Evolutionary conservation across 2,113 vertebrate species (phyloP).

Genomic region (Gallinago paraguaiae): DNA sequence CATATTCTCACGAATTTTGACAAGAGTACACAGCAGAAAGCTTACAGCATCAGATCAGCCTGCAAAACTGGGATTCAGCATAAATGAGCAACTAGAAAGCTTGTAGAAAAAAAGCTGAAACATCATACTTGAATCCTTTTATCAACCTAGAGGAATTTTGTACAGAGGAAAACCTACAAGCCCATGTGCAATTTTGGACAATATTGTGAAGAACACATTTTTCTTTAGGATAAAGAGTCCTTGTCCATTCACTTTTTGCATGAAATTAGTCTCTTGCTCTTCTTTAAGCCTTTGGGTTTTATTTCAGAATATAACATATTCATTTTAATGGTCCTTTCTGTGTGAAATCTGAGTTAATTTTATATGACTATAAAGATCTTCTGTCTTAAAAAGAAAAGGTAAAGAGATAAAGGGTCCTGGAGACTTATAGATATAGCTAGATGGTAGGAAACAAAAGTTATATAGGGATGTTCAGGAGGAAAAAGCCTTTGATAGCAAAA

Average conservation of each 20-base stretch:
- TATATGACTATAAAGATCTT: neutral
- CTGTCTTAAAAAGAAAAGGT: neutral
- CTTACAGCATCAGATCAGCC: neutral
- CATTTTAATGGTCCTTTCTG: neutral
- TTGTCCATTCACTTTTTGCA: neutral
- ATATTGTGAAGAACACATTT: neutral
- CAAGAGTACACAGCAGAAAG: neutral
- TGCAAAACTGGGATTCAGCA: neutral
- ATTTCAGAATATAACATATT: neutral
- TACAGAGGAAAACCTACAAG: neutral
- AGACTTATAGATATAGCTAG: neutral
- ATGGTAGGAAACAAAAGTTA: neutral
- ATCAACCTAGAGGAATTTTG: neutral
- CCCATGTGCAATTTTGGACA: neutral
- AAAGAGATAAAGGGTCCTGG: neutral
- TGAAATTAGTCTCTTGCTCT: neutral
- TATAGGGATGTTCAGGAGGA: neutral
- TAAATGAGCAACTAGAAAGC: neutral
- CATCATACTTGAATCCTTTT: neutral
- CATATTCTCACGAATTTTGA: neutral
- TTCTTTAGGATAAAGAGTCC: neutral
- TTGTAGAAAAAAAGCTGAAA: neutral
- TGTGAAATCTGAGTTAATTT: neutral
- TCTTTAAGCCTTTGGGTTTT: neutral
- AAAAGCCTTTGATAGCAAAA: neutral